A percentile compares a stretch with the other conserved stretches of the same genome.
phyloP scores from a whole-genome alignment of 2,113 vertebrate species.

The Podarcis muralis region DNA sequence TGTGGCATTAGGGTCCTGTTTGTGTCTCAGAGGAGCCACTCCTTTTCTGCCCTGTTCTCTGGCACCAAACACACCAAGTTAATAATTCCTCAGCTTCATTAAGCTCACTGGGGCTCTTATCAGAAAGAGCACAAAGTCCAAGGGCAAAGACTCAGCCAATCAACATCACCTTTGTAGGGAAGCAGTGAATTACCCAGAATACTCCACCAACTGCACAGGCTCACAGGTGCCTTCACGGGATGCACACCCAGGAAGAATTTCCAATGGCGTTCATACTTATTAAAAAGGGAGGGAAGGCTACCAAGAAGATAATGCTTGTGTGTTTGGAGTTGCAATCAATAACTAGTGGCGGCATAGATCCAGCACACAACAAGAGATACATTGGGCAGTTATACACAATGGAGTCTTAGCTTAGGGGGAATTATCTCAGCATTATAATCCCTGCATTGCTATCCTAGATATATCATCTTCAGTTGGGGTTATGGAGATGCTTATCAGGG shows the following conservation, averaged over 20 bases:
- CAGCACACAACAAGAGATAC: not conserved
- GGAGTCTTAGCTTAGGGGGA: no score
- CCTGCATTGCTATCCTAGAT: not conserved
- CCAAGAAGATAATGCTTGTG: not conserved
- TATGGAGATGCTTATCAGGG: not conserved
- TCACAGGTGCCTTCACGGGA: not conserved
- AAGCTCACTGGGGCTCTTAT: constrained; percentile 69
- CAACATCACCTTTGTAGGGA: constrained; percentile 4
- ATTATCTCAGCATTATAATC: not conserved
- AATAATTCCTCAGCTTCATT: constrained; percentile 77
- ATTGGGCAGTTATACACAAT: not conserved
- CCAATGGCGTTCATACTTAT: not conserved
- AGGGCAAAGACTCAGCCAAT: constrained; percentile 49
- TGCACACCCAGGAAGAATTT: not conserved
- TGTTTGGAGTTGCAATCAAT: not conserved
- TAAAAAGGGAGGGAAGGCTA: not conserved
- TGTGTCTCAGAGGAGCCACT: constrained; percentile 45
- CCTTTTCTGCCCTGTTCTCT: constrained; percentile 53
- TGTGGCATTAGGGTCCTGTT: constrained; percentile 15
- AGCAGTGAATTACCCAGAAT: constrained; percentile 56
- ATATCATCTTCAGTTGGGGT: not conserved
- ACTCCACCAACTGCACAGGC: constrained; percentile 23
- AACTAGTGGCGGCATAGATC: not conserved
- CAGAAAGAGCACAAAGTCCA: constrained; percentile 77
- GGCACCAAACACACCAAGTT: constrained; percentile 55